phyloP scores from a whole-genome alignment of 2,113 vertebrate genomes.

The Erythrolamprus reginae region DNA sequence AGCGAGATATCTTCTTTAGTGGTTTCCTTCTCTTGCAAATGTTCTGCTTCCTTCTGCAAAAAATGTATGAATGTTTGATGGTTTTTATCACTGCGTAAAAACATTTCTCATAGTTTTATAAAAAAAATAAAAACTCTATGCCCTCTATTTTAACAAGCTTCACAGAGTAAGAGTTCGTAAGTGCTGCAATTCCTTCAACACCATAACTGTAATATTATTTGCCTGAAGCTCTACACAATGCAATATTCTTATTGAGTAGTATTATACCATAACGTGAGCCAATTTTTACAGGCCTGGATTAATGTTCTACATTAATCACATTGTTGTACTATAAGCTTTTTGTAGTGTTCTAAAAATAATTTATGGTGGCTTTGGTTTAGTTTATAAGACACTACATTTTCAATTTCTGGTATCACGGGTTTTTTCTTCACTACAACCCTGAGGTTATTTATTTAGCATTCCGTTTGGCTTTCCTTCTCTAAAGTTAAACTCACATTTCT shows the following conservation, averaged over 20 bases:
- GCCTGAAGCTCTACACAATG: background rate
- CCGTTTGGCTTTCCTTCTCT: background rate
- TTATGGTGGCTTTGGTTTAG: background rate
- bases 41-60: constrained; percentile 73
- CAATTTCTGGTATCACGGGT: background rate
- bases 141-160: background rate
- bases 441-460: background rate
- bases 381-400: background rate
- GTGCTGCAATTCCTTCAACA: background rate
- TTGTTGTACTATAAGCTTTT: background rate
- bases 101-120: background rate
- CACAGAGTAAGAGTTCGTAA: background rate
- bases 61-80: constrained; percentile 48
- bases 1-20: constrained; percentile 77
- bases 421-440: background rate
- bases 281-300: background rate
- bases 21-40: constrained; percentile 47
- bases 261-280: background rate
- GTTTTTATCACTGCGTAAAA: background rate
- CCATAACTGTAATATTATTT: background rate
- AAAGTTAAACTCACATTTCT: background rate
- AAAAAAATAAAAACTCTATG: background rate
- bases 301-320: background rate
- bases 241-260: background rate
- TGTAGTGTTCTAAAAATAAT: background rate